phyloP scores from a whole-genome alignment of 2,797 vertebrate species.

The Gambelia wislizenii region DNA sequence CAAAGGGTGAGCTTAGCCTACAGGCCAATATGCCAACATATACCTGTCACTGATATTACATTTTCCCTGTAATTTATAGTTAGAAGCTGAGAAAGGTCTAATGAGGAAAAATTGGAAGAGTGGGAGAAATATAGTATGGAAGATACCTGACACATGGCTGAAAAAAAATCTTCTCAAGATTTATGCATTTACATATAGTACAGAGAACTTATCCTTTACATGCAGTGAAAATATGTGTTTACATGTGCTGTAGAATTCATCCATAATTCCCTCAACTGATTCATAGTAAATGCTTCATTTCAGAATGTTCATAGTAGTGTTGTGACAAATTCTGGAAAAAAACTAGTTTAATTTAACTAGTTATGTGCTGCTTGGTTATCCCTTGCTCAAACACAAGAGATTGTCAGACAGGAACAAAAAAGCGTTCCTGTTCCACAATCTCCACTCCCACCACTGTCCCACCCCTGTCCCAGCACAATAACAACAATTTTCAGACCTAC shows the following conservation, averaged over 20 bases:
- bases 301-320: too few species aligned
- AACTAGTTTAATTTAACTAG: too few species aligned
- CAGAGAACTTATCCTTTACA: not conserved
- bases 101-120: slow-evolving; percentile 12
- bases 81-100: not conserved
- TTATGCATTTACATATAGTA: not conserved
- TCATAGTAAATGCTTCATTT: not conserved
- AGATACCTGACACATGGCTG: not conserved
- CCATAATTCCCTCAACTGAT: not conserved
- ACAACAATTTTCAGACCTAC: too few species aligned
- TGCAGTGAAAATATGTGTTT: not conserved
- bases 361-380: too few species aligned
- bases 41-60: slow-evolving; percentile 8
- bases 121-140: not conserved
- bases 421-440: too few species aligned
- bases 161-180: not conserved
- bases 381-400: too few species aligned
- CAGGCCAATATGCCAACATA: slow-evolving; percentile 4
- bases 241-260: too few species aligned
- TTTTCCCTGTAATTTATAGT: slow-evolving; percentile 14
- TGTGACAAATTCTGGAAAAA: too few species aligned
- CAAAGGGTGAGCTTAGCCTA: slow-evolving; percentile 4
- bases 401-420: too few species aligned
- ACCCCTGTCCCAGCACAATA: too few species aligned
- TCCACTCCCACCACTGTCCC: too few species aligned